These are phyloP conservation scores for Rhabdomys dilectus DNA, from an alignment of 2,113 vertebrate species.

Conservation along the genomic window DNA sequence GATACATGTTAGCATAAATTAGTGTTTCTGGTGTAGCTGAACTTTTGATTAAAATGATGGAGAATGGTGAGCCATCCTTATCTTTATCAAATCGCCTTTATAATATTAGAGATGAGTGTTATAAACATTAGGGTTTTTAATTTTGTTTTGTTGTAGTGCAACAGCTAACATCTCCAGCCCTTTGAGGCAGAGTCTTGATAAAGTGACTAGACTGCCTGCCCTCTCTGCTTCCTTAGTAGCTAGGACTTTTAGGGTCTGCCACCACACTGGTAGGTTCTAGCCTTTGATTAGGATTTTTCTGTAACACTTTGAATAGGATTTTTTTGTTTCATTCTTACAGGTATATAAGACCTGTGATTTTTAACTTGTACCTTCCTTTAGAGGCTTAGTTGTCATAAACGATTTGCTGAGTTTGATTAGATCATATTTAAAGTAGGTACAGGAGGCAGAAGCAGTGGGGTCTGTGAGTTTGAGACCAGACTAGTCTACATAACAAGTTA, in stretches of 20 bases:
- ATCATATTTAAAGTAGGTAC: background rate
- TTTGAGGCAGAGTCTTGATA: background rate
- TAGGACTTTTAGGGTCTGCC: background rate
- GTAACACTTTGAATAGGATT: too few species aligned
- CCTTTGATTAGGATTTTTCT: background rate
- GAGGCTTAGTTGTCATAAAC: constrained; percentile 28
- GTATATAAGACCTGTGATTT: constrained; percentile 1
- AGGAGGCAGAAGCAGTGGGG: background rate
- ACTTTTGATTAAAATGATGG: background rate
- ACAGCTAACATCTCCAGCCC: background rate
- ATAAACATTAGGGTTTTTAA: background rate
- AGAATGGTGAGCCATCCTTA: background rate
- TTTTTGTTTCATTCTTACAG: background rate
- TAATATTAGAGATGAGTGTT: background rate
- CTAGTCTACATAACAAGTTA: background rate
- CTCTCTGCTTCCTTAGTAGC: background rate
- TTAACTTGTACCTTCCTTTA: background rate
- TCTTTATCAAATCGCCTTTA: background rate
- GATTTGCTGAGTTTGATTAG: background rate
- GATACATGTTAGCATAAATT: background rate
- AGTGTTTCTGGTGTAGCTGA: background rate
- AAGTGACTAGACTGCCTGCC: background rate
- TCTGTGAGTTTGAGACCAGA: background rate
- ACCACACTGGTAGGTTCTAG: background rate
- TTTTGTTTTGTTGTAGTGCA: background rate